Evolutionary conservation across 2,113 vertebrate genomes (phyloP).

Genomic region (Sclerurus mexicanus): DNA sequence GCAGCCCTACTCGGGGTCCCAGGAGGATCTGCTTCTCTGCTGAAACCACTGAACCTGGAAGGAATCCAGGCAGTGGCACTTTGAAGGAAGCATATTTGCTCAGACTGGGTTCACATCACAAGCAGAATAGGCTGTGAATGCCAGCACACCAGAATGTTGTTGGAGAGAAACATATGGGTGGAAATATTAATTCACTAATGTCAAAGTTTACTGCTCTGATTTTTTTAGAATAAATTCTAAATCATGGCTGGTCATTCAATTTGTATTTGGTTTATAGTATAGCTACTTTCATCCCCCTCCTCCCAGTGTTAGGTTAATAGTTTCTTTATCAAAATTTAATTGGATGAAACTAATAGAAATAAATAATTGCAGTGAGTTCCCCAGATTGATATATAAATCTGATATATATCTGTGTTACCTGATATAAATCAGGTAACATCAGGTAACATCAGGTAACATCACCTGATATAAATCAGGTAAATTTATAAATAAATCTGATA

Average conservation of each 20-base stretch:
- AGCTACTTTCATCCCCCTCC: background rate
- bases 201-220: background rate
- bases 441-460: too few species aligned
- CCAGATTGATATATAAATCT: too few species aligned
- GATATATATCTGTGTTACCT: too few species aligned
- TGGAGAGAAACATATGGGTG: constrained; percentile 42
- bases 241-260: background rate
- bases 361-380: background rate
- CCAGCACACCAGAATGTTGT: constrained; percentile 40
- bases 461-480: too few species aligned
- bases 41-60: background rate
- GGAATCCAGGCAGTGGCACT: background rate
- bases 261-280: background rate
- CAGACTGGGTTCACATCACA: constrained; percentile 10
- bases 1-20: background rate
- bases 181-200: constrained; percentile 13
- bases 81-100: constrained; percentile 7
- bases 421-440: too few species aligned
- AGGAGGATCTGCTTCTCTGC: background rate
- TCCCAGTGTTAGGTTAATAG: background rate
- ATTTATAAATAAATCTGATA: too few species aligned
- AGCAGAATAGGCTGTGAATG: constrained; percentile 14
- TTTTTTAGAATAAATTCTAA: background rate
- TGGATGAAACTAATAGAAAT: background rate
- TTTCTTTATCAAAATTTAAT: background rate